Evolutionary conservation across 2,113 vertebrate species (phyloP).

Genomic region (Isurus oxyrinchus): DNA sequence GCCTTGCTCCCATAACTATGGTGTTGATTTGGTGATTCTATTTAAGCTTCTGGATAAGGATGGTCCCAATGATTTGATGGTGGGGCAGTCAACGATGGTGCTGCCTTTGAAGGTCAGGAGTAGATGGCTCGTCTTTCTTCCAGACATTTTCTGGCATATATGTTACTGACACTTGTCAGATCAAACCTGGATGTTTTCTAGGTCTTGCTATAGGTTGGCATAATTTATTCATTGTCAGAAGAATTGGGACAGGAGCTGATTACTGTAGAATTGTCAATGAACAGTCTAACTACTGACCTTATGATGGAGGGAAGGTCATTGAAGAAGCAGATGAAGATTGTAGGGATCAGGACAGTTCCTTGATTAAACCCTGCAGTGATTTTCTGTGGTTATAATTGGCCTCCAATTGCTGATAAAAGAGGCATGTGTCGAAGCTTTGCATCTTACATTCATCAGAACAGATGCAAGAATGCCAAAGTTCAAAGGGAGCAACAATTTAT

Average conservation of each 20-base stretch:
- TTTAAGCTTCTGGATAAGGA: neutral
- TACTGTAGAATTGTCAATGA: neutral
- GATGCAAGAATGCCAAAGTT: no score
- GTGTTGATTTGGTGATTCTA: neutral
- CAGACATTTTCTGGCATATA: neutral
- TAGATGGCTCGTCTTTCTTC: neutral
- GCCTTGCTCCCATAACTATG: neutral
- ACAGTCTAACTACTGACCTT: neutral
- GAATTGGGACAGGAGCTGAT: neutral
- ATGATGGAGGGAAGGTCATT: neutral
- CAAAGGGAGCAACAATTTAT: no score
- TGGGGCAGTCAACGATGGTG: no score
- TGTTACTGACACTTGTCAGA: neutral
- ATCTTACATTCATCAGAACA: no score
- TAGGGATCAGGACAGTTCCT: neutral
- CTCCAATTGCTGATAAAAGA: no score
- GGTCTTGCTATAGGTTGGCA: neutral
- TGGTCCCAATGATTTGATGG: neutral
- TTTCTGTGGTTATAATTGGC: neutral
- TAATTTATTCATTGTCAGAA: neutral
- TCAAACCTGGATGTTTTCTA: neutral
- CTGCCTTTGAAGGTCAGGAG: neutral
- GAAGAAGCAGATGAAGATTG: neutral
- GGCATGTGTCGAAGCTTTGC: no score
- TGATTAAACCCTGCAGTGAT: neutral